Conservation (phyloP, 2,888 invertebrate species). For the Onthophagus sagittarius region DNA sequence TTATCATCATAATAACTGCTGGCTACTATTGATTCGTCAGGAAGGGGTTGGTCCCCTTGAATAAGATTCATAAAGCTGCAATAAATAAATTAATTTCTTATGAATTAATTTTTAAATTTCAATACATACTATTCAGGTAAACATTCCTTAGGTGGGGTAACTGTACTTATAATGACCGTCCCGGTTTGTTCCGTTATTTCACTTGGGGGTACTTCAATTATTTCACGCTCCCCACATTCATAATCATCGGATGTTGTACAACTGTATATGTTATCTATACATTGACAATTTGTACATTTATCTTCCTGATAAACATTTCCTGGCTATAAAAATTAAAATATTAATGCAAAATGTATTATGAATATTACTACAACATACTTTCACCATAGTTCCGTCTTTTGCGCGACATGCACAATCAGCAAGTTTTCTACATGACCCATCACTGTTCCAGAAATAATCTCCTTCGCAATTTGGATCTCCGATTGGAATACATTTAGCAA, state of each 20-base stretch:
- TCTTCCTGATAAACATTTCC: slow-evolving; percentile 59
- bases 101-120: background rate
- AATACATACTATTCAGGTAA: slow-evolving; percentile 43
- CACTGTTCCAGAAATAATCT: slow-evolving; percentile 67
- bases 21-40: slow-evolving; percentile 56
- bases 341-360: background rate
- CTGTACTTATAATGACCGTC: slow-evolving; percentile 29
- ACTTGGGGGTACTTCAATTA: background rate
- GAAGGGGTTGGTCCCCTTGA: slow-evolving; percentile 50
- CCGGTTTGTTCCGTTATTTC: background rate
- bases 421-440: slow-evolving; percentile 65
- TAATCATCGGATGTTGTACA: slow-evolving; percentile 54
- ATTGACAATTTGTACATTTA: slow-evolving; percentile 73
- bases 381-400: slow-evolving; percentile 49
- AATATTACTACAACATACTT: slow-evolving; percentile 3
- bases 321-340: slow-evolving; percentile 54
- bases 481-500: slow-evolving; percentile 40
- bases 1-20: slow-evolving; percentile 53
- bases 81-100: background rate
- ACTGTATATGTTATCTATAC: slow-evolving; percentile 69
- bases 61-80: slow-evolving; percentile 47
- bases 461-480: slow-evolving; percentile 52
- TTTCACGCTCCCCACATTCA: slow-evolving; percentile 25
- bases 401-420: slow-evolving; percentile 75
- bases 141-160: slow-evolving; percentile 52